Evolutionary conservation across 2,888 invertebrate genomes (phyloP), one percentile per base, ranked within the genome.

Genomic region (Trichopria drosophilae): DNA sequence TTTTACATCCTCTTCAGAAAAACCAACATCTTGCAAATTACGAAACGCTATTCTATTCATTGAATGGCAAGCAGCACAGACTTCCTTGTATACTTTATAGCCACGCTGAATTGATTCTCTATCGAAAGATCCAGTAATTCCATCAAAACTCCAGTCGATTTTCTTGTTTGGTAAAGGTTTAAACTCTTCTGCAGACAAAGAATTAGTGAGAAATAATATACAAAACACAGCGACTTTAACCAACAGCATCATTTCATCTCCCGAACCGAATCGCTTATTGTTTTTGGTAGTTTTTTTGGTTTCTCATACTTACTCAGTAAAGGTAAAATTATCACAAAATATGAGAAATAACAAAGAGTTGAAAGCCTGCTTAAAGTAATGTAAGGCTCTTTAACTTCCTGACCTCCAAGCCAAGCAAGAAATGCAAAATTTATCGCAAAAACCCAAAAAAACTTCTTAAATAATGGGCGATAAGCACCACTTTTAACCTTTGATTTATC

Each of bases 201-300:
- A 32, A 47, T 32, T 47, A 47, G 47, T 23, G 24, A 47, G 26
- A 47, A 47, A 47, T 26, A 47, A 47, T 32, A 39, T 32, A 35
- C 40, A 48, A 26, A 48, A 29, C 24, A 47, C 40, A 32, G 48
- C 41, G 20, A 48, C 40, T 29, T 41, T 41, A 40, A 24, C 32
- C 39, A 47, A 32, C 32, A 40, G 28, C 49, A 42, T 41, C 31
- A 42, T 42, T 36, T 42, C 49, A 49, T 42, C 49, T 49, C 49
- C 49, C 28, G 35, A 41, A 48, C 41, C 40, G 48, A 48, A 48
- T 48, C 48, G 41, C 48, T 48, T 41, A 48, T 35, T 34, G 12
- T 48, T 48, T 48, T 48, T 48, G 49, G 49, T 42, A 36, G 41
- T 49, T 41, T 29, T 49, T 42, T 35, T 49, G 49, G 49, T 36